Evolutionary conservation across 2,113 vertebrate species (phyloP).

Genomic region (Pomatorhinus ruficollis): DNA sequence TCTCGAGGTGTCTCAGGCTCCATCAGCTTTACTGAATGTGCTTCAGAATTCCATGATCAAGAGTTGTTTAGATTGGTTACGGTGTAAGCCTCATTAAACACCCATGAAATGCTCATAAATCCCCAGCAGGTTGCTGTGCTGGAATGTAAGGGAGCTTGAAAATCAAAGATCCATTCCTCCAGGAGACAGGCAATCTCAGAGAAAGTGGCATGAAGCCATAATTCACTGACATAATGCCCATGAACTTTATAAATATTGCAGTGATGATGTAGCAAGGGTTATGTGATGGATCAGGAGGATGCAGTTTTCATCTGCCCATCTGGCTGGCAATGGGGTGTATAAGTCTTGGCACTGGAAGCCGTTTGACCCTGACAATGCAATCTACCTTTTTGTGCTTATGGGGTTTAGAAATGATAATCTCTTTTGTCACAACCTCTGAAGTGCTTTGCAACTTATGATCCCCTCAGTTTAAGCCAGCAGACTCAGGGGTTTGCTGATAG

Average conservation of each 20-base stretch:
- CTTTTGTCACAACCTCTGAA: neutral
- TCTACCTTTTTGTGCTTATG: neutral
- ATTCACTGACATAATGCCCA: neutral
- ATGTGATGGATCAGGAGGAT: neutral
- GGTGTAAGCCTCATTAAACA: neutral
- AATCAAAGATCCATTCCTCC: neutral
- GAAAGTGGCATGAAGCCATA: neutral
- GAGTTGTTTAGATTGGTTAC: neutral
- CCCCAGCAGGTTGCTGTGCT: neutral
- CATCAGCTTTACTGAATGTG: neutral
- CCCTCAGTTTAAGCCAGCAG: neutral
- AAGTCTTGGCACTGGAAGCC: neutral
- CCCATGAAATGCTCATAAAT: neutral
- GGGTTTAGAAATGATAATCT: neutral
- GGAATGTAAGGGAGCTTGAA: neutral
- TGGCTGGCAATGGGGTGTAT: neutral
- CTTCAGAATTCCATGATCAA: neutral
- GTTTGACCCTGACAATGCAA: neutral
- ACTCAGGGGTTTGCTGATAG: neutral
- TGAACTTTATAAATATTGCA: neutral
- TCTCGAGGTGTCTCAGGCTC: neutral
- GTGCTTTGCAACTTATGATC: neutral
- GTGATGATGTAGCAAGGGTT: neutral
- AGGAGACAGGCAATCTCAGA: neutral
- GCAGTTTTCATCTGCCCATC: neutral